phyloP scores from a whole-genome alignment of 2,797 vertebrate species.

The Astyanax mexicanus region DNA sequence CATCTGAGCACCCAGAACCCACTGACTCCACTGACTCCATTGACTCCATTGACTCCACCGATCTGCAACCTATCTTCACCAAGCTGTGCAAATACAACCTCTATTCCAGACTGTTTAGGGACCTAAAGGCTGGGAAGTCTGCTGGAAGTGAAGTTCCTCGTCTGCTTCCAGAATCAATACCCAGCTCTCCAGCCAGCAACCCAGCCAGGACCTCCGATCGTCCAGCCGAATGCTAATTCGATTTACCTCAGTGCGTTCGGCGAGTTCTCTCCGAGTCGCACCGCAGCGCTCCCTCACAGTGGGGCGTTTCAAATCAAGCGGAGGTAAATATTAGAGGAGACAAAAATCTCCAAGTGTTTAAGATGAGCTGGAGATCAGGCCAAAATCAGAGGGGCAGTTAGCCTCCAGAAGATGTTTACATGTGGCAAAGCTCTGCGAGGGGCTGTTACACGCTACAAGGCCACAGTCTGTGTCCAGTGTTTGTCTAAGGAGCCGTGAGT shows the following conservation, averaged over 20 bases:
- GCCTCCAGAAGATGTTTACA: conserved; percentile 70
- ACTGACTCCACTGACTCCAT: conserved; percentile 26
- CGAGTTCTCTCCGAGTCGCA: background rate
- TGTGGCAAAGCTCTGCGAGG: conserved; percentile 51
- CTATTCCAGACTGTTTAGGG: conserved; percentile 22
- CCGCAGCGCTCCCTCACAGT: conserved; percentile 24
- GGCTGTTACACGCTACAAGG: conserved; percentile 69
- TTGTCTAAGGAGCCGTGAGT: conserved; percentile 80
- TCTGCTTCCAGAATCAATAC: conserved; percentile 56
- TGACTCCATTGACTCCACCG: conserved; percentile 37
- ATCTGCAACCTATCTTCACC: conserved; percentile 39
- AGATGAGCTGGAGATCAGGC: conserved; percentile 59
- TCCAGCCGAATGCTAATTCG: conserved; percentile 40
- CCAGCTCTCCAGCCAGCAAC: conserved; percentile 34
- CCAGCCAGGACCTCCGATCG: conserved; percentile 10
- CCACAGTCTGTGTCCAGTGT: conserved; percentile 76
- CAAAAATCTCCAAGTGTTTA: conserved; percentile 60
- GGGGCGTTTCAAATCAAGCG: conserved; percentile 52
- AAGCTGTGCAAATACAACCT: conserved; percentile 55
- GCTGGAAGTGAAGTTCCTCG: conserved; percentile 45
- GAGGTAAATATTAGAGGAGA: conserved; percentile 60
- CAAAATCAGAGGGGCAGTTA: conserved; percentile 67
- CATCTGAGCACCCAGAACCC: conserved; percentile 24
- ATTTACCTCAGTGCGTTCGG: conserved; percentile 40
- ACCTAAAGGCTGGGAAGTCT: conserved; percentile 26